Conservation (phyloP, 2,888 invertebrate species). For the Mystacides longicornis region DNA sequence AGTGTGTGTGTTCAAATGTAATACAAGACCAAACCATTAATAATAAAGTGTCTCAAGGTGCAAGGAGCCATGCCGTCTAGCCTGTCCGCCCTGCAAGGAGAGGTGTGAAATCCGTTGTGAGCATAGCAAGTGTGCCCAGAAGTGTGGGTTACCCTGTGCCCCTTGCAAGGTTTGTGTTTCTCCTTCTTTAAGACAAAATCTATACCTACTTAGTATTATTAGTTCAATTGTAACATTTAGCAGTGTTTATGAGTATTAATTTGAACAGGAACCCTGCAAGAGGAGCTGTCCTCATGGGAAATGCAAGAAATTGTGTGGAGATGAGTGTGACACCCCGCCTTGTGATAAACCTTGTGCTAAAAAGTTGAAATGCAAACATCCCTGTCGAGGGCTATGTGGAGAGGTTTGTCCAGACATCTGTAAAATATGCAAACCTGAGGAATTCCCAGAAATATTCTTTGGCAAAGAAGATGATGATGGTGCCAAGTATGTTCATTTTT, state of each 20-base stretch:
- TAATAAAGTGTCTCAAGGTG: no score
- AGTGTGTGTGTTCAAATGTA: no score
- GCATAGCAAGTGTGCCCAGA: constrained; percentile 45
- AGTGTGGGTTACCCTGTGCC: constrained; percentile 39
- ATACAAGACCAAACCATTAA: no score
- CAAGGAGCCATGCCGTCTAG: constrained; percentile 45
- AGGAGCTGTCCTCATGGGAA: constrained; percentile 42
- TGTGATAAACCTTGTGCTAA: constrained; percentile 40
- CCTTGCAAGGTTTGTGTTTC: constrained; percentile 14
- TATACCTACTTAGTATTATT: no score
- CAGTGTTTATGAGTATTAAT: no score
- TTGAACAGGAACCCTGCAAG: constrained; percentile 31
- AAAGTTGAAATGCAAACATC: constrained; percentile 48
- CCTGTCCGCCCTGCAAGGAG: constrained; percentile 50
- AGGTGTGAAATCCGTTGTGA: constrained; percentile 43
- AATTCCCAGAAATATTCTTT: constrained; percentile 39
- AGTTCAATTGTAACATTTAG: no score
- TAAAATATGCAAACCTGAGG: constrained; percentile 46
- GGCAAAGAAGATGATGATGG: constrained; percentile 47
- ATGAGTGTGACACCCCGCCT: constrained; percentile 40
- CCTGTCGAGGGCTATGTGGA: constrained; percentile 66
- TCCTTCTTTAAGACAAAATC: no score
- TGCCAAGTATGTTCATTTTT: constrained; percentile 42
- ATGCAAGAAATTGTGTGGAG: constrained; percentile 43
- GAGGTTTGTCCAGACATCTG: constrained; percentile 60